These are phyloP conservation scores for Wiebesia pumilae DNA, from an alignment of 1,140 invertebrate species.

Conservation along the genomic window DNA sequence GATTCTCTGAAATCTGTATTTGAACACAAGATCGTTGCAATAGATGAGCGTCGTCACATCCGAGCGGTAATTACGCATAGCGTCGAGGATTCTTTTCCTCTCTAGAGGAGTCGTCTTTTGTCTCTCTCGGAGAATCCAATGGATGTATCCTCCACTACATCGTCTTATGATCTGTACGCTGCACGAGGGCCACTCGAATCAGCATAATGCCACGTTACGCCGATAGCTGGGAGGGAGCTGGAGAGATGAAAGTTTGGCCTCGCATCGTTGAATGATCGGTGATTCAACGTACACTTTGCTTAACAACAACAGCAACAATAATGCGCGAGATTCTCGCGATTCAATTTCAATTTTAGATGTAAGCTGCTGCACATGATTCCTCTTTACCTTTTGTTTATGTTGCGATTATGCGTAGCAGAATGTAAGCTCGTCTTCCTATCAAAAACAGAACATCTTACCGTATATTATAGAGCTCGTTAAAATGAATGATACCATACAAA, in stretches of 20 bases:
- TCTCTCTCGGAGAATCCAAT: neutral
- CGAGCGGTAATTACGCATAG: too few species aligned
- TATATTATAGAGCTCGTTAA: neutral
- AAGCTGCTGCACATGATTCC: neutral
- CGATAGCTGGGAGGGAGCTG: neutral
- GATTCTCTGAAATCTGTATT: too few species aligned
- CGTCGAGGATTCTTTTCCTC: neutral
- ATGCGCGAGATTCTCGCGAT: constrained; percentile 14
- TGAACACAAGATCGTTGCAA: too few species aligned
- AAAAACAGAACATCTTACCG: neutral
- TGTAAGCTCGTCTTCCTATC: neutral
- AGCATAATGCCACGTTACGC: constrained; percentile 21
- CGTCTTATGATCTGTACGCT: neutral
- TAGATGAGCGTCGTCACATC: too few species aligned
- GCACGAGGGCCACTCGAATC: neutral
- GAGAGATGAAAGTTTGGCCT: neutral
- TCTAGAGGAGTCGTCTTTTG: neutral
- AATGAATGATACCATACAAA: neutral
- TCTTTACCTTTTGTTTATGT: neutral
- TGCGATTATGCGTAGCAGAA: neutral
- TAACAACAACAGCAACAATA: constrained; percentile 21
- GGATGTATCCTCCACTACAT: neutral
- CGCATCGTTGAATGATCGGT: neutral
- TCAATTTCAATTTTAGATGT: constrained; percentile 39
- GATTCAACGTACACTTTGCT: neutral